Conservation (phyloP, 2,888 invertebrate species). For the Agrochola macilenta region DNA sequence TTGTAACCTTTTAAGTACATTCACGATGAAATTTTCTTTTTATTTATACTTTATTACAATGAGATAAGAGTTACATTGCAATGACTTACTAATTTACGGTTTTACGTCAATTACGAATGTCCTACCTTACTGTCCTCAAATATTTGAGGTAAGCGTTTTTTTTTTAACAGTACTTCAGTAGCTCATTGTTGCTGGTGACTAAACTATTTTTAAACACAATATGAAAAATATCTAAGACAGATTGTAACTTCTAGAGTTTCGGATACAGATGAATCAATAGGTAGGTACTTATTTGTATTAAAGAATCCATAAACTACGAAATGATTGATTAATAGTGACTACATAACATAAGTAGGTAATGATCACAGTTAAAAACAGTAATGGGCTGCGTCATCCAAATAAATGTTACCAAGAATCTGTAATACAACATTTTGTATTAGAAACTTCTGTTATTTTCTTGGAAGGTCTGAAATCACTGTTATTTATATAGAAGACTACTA, state of each 20-base stretch:
- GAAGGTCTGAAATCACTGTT: slow-evolving; percentile 27
- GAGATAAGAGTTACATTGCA: background rate
- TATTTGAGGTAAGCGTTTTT: slow-evolving; percentile 15
- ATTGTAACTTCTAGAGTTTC: background rate
- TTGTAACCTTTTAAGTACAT: background rate
- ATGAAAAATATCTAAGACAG: too few species aligned
- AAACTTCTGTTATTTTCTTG: slow-evolving; percentile 18
- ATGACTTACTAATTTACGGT: background rate
- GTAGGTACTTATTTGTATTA: background rate
- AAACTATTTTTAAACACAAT: too few species aligned
- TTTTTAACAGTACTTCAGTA: background rate
- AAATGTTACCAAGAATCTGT: slow-evolving; percentile 24
- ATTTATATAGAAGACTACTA: slow-evolving; percentile 6
- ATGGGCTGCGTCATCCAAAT: slow-evolving; percentile 27
- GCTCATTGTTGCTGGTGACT: background rate
- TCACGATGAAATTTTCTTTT: background rate
- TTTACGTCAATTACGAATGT: background rate
- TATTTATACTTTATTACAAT: background rate
- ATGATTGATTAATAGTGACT: background rate
- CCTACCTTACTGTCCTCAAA: slow-evolving; percentile 18
- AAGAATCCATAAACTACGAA: background rate
- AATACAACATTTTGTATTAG: background rate
- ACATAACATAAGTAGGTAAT: background rate
- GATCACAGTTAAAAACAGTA: slow-evolving; percentile 4
- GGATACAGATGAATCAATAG: slow-evolving; percentile 5